Conservation (phyloP, 1,140 invertebrate species). For the Drosophila lowei region DNA sequence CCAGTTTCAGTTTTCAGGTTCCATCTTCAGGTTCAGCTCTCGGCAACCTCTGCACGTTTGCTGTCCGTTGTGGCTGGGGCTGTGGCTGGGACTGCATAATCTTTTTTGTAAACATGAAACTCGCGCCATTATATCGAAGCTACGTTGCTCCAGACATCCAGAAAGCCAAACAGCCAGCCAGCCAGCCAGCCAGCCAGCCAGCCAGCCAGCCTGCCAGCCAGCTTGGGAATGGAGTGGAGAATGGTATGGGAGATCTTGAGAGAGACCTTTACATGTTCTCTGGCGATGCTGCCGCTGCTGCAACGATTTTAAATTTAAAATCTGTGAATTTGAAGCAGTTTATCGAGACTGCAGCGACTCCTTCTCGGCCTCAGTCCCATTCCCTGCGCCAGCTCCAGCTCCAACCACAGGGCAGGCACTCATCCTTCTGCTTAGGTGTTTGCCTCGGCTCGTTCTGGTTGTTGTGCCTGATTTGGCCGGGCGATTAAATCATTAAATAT, state of each 20-base stretch:
- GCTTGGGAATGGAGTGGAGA: conserved; percentile 19
- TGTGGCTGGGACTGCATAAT: conserved; percentile 63
- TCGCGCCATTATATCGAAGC: conserved; percentile 80
- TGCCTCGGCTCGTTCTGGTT: conserved; percentile 33
- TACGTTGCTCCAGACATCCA: conserved; percentile 23
- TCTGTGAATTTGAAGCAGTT: conserved; percentile 81
- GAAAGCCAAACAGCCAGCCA: too few species aligned
- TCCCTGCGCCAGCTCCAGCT: too few species aligned
- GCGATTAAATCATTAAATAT: conserved; percentile 83
- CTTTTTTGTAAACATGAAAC: conserved; percentile 83
- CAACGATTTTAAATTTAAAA: conserved; percentile 80
- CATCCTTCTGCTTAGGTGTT: conserved; percentile 68
- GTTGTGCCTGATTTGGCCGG: conserved; percentile 54
- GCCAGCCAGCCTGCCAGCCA: conserved; percentile 3
- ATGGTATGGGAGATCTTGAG: conserved; percentile 27
- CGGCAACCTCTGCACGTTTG: conserved; percentile 63
- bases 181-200: too few species aligned
- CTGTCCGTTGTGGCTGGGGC: conserved; percentile 28
- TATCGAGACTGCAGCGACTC: conserved; percentile 51
- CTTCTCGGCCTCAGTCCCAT: conserved; percentile 11
- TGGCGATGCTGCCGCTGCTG: conserved; percentile 38
- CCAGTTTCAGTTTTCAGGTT: conserved; percentile 48
- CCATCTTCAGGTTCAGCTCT: conserved; percentile 16
- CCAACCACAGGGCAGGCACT: conserved; percentile 7
- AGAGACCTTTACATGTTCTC: conserved; percentile 50